Base-by-base conservation (phyloP, 53 echinoderm and acorn worm species). In the Temnopleurus reevesii region DNA sequence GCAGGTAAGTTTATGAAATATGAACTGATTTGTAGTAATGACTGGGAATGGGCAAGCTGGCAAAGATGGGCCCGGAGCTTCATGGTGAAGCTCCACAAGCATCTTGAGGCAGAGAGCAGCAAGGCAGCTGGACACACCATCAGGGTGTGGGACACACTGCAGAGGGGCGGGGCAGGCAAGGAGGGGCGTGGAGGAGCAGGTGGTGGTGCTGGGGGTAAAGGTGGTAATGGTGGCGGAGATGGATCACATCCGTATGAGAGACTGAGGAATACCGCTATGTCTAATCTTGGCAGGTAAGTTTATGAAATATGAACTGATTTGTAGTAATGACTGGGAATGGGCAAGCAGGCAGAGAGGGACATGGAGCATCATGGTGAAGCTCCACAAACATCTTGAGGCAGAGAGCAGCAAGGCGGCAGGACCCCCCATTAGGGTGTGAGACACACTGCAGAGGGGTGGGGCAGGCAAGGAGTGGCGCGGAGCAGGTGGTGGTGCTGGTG, bases 201-300 rank as follows among this genome's bases (percentile, higher is more conserved):
- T 30, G 25, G 49, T 31, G 26, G 53, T 8, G 23, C 18, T 38
- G 19, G 81, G 18, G 59, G 61, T 77, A 61, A 55, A 46, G 88
- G n/a, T n/a, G n/a, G n/a, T n/a, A n/a, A n/a, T n/a, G n/a, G n/a
- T n/a, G n/a, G n/a, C n/a, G n/a, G 56, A 54, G 44, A 44, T 41
- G 55, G 43, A 60, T 71, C 34, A 41, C 85, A 85, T 46, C 88
- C 90, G 8, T 97, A 95, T 90, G 93, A 91, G 59, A 90, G 53
- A 77, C 86, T 97, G 27, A 76, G 97, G 46, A 95, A 97, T 81
- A 92, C 95, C 13, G 94, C 94, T 1, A 97, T 97, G 54, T 89
- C 93, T 25, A 97, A 97, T 65, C 89, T 97, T 36, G 95, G 97
- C 94, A 93, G 97, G 97, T 97, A 83, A 33, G 77, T 46, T 33